Conservation (phyloP, 64 coral and sea anemone species). For the Montipora efflorescens region DNA sequence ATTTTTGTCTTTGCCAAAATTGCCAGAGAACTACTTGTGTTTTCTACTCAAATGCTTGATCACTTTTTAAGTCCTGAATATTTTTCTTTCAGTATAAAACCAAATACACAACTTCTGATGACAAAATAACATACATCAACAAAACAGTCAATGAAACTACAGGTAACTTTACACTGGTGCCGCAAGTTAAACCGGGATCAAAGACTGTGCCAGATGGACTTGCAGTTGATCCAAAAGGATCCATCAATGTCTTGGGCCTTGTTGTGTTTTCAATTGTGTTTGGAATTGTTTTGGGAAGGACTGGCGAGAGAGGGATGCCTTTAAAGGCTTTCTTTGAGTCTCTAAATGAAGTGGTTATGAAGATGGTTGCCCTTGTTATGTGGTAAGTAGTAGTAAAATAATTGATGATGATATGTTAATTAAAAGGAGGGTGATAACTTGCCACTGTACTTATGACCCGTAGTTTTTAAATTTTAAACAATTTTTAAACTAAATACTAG, state of each 20-base stretch:
- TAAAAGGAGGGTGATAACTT: too few relatives aligned
- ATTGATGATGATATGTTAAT: too few relatives aligned
- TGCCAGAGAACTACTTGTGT: too few relatives aligned
- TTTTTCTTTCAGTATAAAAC: conserved; percentile 47
- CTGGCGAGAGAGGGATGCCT: conserved; percentile 78
- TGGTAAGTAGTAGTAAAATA: conserved; percentile 67
- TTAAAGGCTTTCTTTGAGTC: conserved; percentile 85
- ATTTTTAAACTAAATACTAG: too few relatives aligned
- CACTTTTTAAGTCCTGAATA: not conserved
- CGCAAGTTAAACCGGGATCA: conserved; percentile 36
- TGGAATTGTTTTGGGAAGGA: conserved; percentile 83
- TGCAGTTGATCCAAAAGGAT: conserved; percentile 41
- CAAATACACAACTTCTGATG: conserved; percentile 38
- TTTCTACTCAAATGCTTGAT: too few relatives aligned
- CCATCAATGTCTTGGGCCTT: conserved; percentile 87
- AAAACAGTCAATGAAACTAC: conserved; percentile 51
- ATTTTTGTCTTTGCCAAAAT: too few relatives aligned
- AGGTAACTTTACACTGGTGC: conserved; percentile 9
- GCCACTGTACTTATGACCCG: too few relatives aligned
- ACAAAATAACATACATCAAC: conserved; percentile 29
- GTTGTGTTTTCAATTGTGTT: conserved; percentile 87
- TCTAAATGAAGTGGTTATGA: conserved; percentile 90
- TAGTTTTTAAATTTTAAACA: too few relatives aligned
- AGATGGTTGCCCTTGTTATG: conserved; percentile 91
- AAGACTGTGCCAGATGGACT: conserved; percentile 59